phyloP scores from a whole-genome alignment of 1,140 invertebrate genomes.

The Harlomillsia oculata region DNA sequence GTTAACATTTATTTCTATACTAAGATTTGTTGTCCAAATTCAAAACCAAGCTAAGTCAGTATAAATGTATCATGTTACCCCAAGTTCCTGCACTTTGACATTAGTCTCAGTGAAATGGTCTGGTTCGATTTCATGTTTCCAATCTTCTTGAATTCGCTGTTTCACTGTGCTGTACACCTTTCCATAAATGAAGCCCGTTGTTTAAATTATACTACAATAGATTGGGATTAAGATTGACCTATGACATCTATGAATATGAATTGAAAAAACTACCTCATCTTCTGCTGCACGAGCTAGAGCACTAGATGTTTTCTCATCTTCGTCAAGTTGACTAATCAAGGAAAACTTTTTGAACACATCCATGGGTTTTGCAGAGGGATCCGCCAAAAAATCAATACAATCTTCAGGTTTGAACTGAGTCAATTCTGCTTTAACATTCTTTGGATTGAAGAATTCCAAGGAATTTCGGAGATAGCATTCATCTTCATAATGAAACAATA shows the following conservation, averaged over 20 bases:
- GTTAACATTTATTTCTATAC: neutral
- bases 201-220: neutral
- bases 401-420: too few species aligned
- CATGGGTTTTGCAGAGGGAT: too few species aligned
- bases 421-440: constrained; percentile 1
- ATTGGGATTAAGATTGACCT: neutral
- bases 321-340: too few species aligned
- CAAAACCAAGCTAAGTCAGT: neutral
- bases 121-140: constrained; percentile 28
- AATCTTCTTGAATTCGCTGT: constrained; percentile 29
- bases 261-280: too few species aligned
- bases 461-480: constrained; percentile 19
- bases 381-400: neutral
- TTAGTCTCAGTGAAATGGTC: constrained; percentile 7
- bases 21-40: neutral
- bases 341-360: too few species aligned
- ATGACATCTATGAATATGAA: too few species aligned
- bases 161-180: constrained; percentile 27
- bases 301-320: too few species aligned
- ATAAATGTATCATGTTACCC: neutral
- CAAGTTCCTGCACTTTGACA: constrained; percentile 1
- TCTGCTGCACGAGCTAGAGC: constrained; percentile 15
- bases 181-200: neutral
- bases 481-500: constrained; percentile 28
- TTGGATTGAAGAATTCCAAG: constrained; percentile 26